These are phyloP conservation scores for Entomyzon cyanotis DNA, from an alignment of 2,113 vertebrate species.

Conservation along the genomic window DNA sequence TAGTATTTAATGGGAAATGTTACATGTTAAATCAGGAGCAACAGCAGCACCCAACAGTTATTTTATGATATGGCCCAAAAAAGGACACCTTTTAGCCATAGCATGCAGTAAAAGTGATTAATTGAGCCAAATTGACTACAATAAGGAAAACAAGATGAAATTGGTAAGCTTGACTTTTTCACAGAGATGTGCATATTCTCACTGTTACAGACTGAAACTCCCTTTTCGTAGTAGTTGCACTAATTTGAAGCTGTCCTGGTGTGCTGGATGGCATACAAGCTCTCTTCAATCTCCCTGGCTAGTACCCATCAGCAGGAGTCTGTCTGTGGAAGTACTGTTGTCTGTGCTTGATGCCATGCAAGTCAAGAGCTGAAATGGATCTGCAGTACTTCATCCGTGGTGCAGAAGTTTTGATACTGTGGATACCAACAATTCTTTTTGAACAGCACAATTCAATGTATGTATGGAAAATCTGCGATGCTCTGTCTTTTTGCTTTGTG, in stretches of 20 bases:
- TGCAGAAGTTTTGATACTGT: neutral
- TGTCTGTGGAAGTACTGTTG: neutral
- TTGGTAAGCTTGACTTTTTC: neutral
- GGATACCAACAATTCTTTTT: neutral
- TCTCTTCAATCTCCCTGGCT: neutral
- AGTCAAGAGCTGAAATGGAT: neutral
- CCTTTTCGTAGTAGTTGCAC: neutral
- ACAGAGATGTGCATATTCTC: neutral
- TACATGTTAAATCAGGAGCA: neutral
- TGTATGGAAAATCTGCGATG: neutral
- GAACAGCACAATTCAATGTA: neutral
- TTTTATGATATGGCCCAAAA: neutral
- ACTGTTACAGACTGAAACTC: neutral
- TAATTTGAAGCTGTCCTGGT: neutral
- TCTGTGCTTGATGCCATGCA: neutral
- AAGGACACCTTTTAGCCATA: neutral
- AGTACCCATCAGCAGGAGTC: neutral
- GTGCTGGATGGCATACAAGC: neutral
- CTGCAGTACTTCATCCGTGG: neutral
- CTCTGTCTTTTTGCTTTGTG: neutral
- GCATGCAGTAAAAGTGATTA: neutral
- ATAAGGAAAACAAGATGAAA: neutral
- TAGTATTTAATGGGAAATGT: neutral
- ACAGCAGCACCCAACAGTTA: neutral
- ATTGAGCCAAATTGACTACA: neutral